phyloP scores from a whole-genome alignment of 2,797 vertebrate species.

The Spheniscus humboldti region DNA sequence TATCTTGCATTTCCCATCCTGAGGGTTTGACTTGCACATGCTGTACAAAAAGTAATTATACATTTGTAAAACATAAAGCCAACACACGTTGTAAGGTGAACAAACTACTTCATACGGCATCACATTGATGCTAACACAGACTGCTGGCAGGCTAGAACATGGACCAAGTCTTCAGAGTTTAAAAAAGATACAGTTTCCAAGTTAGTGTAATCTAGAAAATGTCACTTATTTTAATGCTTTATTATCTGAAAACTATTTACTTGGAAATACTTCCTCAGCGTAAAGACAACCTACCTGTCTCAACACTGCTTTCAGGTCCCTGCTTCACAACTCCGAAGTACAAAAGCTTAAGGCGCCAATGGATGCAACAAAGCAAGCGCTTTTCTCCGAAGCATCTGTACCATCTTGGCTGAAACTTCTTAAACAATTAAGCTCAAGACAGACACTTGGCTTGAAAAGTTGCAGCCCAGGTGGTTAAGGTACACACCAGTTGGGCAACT shows the following conservation, averaged over 20 bases:
- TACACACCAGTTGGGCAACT: background rate
- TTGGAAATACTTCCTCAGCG: background rate
- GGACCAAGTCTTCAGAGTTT: background rate
- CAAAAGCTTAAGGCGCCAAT: background rate
- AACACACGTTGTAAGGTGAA: background rate
- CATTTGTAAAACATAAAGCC: background rate
- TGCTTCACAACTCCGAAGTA: background rate
- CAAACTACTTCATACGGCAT: background rate
- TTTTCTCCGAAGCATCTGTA: background rate
- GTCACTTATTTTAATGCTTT: background rate
- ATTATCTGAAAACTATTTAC: background rate
- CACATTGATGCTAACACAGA: background rate
- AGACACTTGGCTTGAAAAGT: background rate
- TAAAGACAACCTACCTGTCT: background rate
- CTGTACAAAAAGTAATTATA: background rate
- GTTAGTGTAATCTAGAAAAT: background rate
- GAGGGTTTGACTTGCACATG: background rate
- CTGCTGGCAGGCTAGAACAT: background rate
- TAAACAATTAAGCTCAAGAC: background rate
- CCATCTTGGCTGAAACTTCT: background rate
- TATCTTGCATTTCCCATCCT: background rate
- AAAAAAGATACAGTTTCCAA: background rate
- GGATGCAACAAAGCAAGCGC: background rate
- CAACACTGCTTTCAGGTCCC: background rate
- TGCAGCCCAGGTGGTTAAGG: background rate